Percentiles rank a stretch among this genome's conserved stretches.
Evolutionary conservation across 2,888 invertebrate species (phyloP).

Genomic region (Ennomos fuscantarius): DNA sequence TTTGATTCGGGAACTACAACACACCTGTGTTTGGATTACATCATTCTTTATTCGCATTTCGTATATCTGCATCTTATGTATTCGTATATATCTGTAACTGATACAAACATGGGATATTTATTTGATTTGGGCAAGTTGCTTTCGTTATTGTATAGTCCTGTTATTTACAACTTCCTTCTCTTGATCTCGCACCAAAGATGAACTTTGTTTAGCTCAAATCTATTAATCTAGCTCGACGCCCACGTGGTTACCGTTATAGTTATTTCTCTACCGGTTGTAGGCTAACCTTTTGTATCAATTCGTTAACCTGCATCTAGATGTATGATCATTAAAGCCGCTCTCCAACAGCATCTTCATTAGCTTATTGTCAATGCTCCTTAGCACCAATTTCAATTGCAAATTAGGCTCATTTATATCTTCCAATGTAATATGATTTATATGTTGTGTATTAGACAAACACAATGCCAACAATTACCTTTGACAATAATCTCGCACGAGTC

Average conservation of each 20-base stretch:
- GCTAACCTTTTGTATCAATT: constrained; percentile 27
- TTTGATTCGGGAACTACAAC: no score
- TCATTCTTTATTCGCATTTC: no score
- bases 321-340: constrained; percentile 17
- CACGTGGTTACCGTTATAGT: constrained; percentile 17
- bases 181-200: constrained; percentile 2
- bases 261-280: constrained; percentile 21
- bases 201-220: constrained; percentile 14
- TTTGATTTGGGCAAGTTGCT: background rate
- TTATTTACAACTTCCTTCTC: constrained; percentile 8
- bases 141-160: constrained; percentile 5
- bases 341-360: background rate
- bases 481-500: background rate
- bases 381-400: no score
- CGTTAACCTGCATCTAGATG: constrained; percentile 16
- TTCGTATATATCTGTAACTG: no score
- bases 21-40: no score
- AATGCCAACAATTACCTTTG: background rate
- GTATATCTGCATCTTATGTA: no score
- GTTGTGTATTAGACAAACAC: background rate
- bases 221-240: constrained; percentile 25
- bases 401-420: no score
- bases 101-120: no score
- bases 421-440: no score
- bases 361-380: no score